A percentile compares a stretch with the other conserved stretches of the same genome.
phyloP scores from a whole-genome alignment of 1,140 invertebrate species.

The Monomorium pharaonis region DNA sequence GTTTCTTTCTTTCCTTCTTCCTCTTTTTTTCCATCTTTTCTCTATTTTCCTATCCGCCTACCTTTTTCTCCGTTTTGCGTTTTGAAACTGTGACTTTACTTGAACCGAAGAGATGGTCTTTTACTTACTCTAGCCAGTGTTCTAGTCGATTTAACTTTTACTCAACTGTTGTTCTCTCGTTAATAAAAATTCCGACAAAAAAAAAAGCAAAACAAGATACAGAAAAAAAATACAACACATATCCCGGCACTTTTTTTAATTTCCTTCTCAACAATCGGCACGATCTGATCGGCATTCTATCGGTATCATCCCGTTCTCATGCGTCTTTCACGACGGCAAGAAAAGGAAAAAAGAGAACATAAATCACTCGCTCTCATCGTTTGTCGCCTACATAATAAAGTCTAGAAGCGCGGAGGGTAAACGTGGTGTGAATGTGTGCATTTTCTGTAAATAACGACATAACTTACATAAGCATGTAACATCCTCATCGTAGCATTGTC shows the following conservation, averaged over 20 bases:
- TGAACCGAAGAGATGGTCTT: conserved; percentile 64
- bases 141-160: conserved; percentile 78
- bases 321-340: conserved; percentile 2
- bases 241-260: conserved; percentile 65
- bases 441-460: conserved; percentile 63
- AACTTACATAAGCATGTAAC: conserved; percentile 64
- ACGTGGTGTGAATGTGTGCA: conserved; percentile 55
- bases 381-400: conserved; percentile 30
- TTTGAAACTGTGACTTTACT: conserved; percentile 51
- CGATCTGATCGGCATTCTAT: conserved; percentile 31
- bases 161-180: conserved; percentile 81
- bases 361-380: conserved; percentile 47
- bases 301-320: conserved; percentile 42
- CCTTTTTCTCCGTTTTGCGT: conserved; percentile 50
- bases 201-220: conserved; percentile 57
- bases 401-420: neutral
- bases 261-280: conserved; percentile 63
- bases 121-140: conserved; percentile 76
- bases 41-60: neutral
- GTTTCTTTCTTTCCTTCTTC: neutral
- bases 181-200: conserved; percentile 78
- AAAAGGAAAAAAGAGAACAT: conserved; percentile 44
- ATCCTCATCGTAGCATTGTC: conserved; percentile 67
- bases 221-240: conserved; percentile 63
- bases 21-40: neutral